phyloP scores from a whole-genome alignment of 2,113 vertebrate species.

The Kryptolebias marmoratus region DNA sequence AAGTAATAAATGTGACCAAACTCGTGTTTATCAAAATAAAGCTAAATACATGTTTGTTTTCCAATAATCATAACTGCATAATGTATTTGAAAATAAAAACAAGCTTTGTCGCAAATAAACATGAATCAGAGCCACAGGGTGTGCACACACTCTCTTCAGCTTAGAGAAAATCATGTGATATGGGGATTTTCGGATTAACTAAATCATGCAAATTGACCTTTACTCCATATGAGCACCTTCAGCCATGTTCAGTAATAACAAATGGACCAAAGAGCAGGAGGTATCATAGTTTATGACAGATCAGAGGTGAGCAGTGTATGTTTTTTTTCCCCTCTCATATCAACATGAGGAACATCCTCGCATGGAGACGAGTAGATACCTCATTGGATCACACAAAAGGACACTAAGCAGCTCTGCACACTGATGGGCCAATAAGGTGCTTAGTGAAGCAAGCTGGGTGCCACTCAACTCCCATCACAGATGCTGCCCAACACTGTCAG shows the following conservation, averaged over 20 bases:
- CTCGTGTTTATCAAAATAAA: background rate
- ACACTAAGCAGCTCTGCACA: constrained; percentile 53
- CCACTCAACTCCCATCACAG: constrained; percentile 62
- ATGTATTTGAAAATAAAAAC: background rate
- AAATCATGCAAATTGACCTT: constrained; percentile 8
- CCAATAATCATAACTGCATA: background rate
- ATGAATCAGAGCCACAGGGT: too few relatives aligned
- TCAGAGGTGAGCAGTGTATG: constrained; percentile 4
- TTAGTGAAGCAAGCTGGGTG: constrained; percentile 60
- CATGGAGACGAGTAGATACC: constrained; percentile 37
- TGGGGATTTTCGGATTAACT: background rate
- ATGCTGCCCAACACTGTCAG: constrained; percentile 58
- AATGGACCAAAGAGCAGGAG: constrained; percentile 1
- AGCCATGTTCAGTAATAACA: constrained; percentile 11
- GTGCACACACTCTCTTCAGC: background rate
- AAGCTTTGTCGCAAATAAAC: too few relatives aligned
- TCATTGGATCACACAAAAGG: constrained; percentile 66
- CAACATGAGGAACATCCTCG: constrained; percentile 22
- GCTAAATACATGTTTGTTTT: background rate
- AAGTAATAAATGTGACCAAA: background rate
- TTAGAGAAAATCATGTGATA: background rate
- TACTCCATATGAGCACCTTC: background rate
- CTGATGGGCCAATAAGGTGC: constrained; percentile 68
- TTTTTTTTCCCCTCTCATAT: constrained; percentile 27
- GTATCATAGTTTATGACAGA: constrained; percentile 1